Evolutionary conservation across 1,140 invertebrate species (phyloP).

Genomic region (Bombus breviceps): DNA sequence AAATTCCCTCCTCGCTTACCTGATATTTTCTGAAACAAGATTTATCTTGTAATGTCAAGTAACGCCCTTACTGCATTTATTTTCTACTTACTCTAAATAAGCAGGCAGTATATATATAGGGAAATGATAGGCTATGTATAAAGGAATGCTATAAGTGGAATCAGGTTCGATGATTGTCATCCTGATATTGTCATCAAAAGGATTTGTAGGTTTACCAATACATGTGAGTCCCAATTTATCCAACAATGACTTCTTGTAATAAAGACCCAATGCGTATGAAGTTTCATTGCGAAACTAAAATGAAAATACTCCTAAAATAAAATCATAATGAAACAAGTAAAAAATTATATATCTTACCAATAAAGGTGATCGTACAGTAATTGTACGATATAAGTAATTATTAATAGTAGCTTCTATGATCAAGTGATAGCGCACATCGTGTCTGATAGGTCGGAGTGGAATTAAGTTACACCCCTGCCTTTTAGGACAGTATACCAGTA

Average conservation of each 20-base stretch:
- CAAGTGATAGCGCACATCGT: conserved; percentile 87
- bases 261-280: conserved; percentile 88
- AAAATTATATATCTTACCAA: conserved; percentile 83
- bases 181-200: conserved; percentile 89
- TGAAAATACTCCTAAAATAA: not conserved
- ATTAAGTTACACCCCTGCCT: conserved; percentile 88
- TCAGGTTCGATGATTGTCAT: conserved; percentile 89
- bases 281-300: conserved; percentile 90
- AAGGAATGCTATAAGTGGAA: conserved; percentile 89
- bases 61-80: not conserved
- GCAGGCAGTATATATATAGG: conserved; percentile 89
- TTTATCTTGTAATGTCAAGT: not conserved
- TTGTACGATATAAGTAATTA: conserved; percentile 85
- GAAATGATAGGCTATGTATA: conserved; percentile 92
- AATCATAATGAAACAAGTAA: not conserved
- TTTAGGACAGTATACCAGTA: conserved; percentile 88
- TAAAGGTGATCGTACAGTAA: conserved; percentile 89
- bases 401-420: conserved; percentile 86
- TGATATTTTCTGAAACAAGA: conserved; percentile 85
- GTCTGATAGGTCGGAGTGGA: conserved; percentile 86
- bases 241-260: conserved; percentile 88
- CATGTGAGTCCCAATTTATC: conserved; percentile 85
- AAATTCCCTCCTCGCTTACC: conserved; percentile 87
- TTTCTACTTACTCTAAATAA: conserved; percentile 86
- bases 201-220: conserved; percentile 88